phyloP scores from a whole-genome alignment of 2,113 vertebrate genomes.

The Panthera uncia region DNA sequence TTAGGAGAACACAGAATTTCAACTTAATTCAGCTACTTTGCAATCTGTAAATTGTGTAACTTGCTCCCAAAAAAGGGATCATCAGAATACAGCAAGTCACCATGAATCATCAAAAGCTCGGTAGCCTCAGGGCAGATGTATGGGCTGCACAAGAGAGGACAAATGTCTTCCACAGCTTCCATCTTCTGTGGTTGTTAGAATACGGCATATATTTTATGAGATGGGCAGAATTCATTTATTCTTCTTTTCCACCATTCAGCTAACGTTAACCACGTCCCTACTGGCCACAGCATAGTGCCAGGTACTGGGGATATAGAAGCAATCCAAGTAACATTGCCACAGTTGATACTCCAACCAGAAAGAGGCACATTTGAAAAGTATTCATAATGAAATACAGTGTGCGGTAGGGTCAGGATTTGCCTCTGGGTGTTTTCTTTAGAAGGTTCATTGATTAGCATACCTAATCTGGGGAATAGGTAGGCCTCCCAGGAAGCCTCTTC shows the following conservation, averaged over 20 bases:
- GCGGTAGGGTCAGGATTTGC: neutral
- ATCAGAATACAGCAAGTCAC: neutral
- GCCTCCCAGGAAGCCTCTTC: neutral
- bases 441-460: neutral
- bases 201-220: neutral
- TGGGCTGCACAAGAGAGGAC: neutral
- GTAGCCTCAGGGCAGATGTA: neutral
- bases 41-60: neutral
- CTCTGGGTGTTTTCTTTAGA: neutral
- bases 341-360: neutral
- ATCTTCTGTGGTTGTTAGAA: neutral
- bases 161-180: neutral
- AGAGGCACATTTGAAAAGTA: neutral
- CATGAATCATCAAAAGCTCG: neutral
- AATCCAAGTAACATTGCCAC: neutral
- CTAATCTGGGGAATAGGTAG: neutral
- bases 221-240: slow-evolving; percentile 12
- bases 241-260: neutral
- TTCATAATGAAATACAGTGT: neutral
- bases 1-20: neutral
- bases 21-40: neutral
- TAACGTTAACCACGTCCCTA: neutral
- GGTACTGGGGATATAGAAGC: neutral
- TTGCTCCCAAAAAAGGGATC: neutral
- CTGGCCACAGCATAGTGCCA: neutral